Percentiles rank a stretch among this genome's conserved stretches.
These are phyloP conservation scores for Aphaenogaster rudis DNA, from an alignment of 1,140 invertebrate species.

Conservation along the genomic window DNA sequence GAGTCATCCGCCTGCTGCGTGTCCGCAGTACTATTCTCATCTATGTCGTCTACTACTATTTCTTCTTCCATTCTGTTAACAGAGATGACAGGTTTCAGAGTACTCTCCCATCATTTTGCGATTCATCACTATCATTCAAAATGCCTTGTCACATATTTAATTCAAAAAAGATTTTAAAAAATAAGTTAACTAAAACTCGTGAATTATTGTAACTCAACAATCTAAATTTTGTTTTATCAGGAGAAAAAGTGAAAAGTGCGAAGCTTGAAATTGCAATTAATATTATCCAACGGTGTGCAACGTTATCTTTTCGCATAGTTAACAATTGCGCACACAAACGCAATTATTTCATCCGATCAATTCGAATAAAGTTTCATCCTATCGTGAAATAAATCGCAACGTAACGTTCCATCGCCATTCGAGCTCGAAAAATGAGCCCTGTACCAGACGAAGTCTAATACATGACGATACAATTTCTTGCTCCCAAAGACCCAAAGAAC, in stretches of 20 bases:
- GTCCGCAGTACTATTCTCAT: conserved; percentile 77
- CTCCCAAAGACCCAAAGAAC: background rate
- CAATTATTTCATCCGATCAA: background rate
- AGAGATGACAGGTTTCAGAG: background rate
- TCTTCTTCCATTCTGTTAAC: conserved; percentile 83
- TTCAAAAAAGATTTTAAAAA: background rate
- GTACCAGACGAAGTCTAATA: background rate
- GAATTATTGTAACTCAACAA: background rate
- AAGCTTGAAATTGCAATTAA: background rate
- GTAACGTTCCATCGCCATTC: background rate
- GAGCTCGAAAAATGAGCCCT: background rate
- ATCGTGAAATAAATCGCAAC: background rate
- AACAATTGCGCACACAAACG: background rate
- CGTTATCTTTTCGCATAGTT: background rate
- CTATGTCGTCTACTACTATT: conserved; percentile 81
- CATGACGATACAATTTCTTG: background rate
- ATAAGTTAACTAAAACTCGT: background rate
- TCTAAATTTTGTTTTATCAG: background rate
- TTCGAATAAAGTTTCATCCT: background rate
- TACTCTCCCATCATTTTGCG: background rate
- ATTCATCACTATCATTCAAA: background rate
- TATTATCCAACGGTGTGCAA: background rate
- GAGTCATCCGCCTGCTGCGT: conserved; percentile 74
- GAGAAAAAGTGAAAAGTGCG: background rate
- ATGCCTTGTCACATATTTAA: background rate